These are phyloP conservation scores for Picus viridis DNA, from an alignment of 2,797 vertebrate species.

Conservation along the genomic window DNA sequence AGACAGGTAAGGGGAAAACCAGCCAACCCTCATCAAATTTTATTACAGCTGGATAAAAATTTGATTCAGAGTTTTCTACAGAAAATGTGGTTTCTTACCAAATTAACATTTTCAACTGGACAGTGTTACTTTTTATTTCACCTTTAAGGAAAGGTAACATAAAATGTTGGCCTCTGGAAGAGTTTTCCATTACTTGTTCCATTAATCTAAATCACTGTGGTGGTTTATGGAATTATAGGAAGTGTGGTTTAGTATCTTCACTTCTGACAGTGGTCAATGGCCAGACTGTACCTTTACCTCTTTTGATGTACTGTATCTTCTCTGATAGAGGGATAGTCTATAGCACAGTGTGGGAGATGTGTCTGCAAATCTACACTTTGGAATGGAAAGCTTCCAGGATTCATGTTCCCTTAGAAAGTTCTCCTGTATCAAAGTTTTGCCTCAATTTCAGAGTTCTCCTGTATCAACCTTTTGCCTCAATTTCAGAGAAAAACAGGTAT, in stretches of 20 bases:
- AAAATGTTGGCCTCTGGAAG: background rate
- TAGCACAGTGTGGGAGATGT: background rate
- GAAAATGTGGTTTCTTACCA: background rate
- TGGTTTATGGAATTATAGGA: background rate
- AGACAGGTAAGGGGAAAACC: background rate
- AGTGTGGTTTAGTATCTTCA: fast-evolving
- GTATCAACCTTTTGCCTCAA: background rate
- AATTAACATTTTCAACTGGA: background rate
- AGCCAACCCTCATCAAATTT: background rate
- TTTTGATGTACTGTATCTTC: fast-evolving
- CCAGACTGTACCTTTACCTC: background rate
- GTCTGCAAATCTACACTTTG: background rate
- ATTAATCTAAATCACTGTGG: background rate
- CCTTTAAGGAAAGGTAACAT: background rate
- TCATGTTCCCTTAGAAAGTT: background rate
- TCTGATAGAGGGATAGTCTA: background rate
- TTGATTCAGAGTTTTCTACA: background rate
- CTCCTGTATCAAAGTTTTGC: background rate
- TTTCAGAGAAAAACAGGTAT: background rate
- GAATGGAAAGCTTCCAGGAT: background rate
- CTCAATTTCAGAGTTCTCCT: background rate
- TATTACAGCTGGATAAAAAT: background rate
- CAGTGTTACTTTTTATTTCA: background rate
- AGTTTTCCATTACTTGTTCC: background rate
- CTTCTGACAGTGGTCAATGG: background rate